Evolutionary conservation across 2,113 vertebrate genomes (phyloP), one percentile per base, ranked within the genome.

Genomic region (Solea solea): DNA sequence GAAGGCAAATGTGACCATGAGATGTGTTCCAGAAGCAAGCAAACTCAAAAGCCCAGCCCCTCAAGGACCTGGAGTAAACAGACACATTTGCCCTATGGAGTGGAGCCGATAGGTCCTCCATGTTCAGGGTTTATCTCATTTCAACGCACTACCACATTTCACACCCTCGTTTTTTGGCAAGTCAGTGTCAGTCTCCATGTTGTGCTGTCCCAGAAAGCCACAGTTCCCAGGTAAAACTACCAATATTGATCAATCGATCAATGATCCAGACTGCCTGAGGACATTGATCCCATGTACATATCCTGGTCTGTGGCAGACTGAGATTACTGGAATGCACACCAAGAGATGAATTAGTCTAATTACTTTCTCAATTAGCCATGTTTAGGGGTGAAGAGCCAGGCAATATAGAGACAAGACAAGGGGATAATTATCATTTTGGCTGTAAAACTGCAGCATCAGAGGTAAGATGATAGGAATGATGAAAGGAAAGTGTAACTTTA

Each of bases 21-120:
- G 87, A 82, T 76, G 73, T 51, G 64, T 82, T 90, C 80, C 78
- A 84, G 76, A 78, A 57, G 64, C 66, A 76, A 74, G 78, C 58
- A 55, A 80, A 82, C 69, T 56, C 40, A 75, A 83, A 86, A 80
- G 75, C 74, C 72, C 69, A 65, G 72, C 60, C 61, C 74, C 86
- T 88, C 81, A 85, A 90, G 89, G 87, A 89, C 88, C 86, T 78
- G 68, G 76, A 86, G 77, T 74, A 81, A 89, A 88, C 83, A 81
- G 74, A 82, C 81, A 80, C 74, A 88, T 90, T 84, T 90, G 80
- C 69, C 74, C 81, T 83, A 83, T 88, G 78, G 76, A 86, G 64
- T 86, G 72, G 78, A 77, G 80, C 84, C 81, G 78, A 89, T 82
- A 78, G 67, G 77, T 78, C 75, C 45, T 74, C 63, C 65, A 85